Conservation (phyloP, 2,797 vertebrate genomes). For the Monodelphis domestica region DNA sequence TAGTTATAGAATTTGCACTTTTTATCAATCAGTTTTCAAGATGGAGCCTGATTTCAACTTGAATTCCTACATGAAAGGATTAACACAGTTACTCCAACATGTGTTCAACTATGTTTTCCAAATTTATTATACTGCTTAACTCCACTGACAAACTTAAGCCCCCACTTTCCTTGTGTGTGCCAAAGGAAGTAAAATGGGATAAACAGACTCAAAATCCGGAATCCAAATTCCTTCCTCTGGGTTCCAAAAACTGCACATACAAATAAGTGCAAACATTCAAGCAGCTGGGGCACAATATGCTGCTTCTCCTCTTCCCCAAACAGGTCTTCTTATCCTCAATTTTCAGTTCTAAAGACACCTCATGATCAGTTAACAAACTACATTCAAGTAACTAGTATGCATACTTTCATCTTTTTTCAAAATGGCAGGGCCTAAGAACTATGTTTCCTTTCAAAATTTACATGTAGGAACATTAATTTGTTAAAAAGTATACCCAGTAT, state of each 20-base stretch:
- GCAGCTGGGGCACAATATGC: background rate
- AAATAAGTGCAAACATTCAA: constrained; percentile 44
- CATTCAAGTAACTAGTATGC: background rate
- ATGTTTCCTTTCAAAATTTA: constrained; percentile 51
- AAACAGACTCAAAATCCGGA: constrained; percentile 26
- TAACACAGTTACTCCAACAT: background rate
- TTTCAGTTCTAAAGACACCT: background rate
- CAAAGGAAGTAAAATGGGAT: background rate
- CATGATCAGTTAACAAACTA: background rate
- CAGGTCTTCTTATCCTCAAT: background rate
- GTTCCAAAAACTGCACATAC: background rate
- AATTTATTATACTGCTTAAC: constrained; percentile 28
- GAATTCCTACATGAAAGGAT: constrained; percentile 30
- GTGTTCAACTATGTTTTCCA: constrained; percentile 37
- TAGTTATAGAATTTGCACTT: constrained; percentile 3
- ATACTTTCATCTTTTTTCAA: constrained; percentile 25
- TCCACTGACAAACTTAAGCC: constrained; percentile 5
- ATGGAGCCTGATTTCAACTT: constrained; percentile 24
- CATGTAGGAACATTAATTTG: constrained; percentile 4
- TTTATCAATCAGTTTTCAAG: constrained; percentile 31
- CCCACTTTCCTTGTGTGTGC: background rate
- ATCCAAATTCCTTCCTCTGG: constrained; percentile 1
- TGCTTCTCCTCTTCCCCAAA: background rate
- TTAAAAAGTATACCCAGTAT: background rate
- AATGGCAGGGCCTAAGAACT: background rate